Evolutionary conservation across 1,140 invertebrate species (phyloP).

Genomic region (Holcopasites calliopsidis): DNA sequence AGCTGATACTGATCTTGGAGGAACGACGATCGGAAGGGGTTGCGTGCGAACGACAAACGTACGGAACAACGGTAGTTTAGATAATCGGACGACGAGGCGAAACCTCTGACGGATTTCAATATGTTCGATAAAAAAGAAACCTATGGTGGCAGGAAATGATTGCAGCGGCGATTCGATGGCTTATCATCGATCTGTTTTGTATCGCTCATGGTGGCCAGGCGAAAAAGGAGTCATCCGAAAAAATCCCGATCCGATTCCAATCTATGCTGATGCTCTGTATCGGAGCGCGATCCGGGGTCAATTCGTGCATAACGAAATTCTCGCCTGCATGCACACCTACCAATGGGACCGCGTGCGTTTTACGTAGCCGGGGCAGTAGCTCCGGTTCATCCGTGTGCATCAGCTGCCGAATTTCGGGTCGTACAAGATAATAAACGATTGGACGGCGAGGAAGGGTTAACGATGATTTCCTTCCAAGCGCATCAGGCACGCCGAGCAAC

Average conservation of each 20-base stretch:
- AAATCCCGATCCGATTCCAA: constrained; percentile 62
- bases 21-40: no score
- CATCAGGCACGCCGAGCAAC: no score
- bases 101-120: no score
- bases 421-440: no score
- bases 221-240: constrained; percentile 58
- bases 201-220: constrained; percentile 14
- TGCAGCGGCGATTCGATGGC: constrained; percentile 1
- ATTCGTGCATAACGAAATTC: constrained; percentile 70
- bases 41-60: no score
- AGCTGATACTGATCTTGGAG: no score
- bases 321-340: constrained; percentile 57
- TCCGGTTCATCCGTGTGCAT: background rate
- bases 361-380: constrained; percentile 6
- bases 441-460: no score
- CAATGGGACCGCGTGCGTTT: background rate
- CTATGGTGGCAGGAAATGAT: background rate
- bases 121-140: background rate
- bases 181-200: constrained; percentile 52
- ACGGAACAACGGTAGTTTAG: no score
- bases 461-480: no score
- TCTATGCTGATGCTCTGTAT: constrained; percentile 68
- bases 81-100: no score
- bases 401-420: no score
- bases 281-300: constrained; percentile 65